Evolutionary conservation across 2,888 invertebrate species (phyloP).

Genomic region (Gasteruption jaculator): DNA sequence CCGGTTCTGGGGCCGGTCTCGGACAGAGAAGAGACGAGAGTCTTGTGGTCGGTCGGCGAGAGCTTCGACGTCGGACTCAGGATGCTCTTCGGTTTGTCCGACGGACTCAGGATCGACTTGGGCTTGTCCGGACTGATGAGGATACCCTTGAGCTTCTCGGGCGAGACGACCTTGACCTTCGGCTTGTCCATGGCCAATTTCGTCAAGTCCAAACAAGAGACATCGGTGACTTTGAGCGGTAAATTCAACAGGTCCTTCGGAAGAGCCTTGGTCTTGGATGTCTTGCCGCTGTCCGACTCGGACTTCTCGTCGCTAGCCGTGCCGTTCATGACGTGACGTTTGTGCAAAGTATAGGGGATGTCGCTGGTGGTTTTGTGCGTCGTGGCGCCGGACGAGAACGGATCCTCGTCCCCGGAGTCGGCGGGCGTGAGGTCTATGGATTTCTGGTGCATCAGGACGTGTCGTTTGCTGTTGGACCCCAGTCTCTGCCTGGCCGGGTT

Average conservation of each 20-base stretch:
- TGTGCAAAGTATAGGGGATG: slow-evolving; percentile 80
- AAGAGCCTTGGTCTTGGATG: slow-evolving; percentile 24
- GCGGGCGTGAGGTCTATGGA: slow-evolving; percentile 81
- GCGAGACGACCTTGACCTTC: slow-evolving; percentile 22
- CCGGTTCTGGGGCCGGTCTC: too few relatives aligned
- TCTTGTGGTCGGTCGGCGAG: slow-evolving; percentile 38
- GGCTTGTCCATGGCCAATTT: slow-evolving; percentile 34
- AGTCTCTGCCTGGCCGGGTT: slow-evolving; percentile 72
- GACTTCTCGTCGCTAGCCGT: slow-evolving; percentile 58
- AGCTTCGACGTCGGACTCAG: slow-evolving; percentile 38
- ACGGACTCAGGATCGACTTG: slow-evolving; percentile 35
- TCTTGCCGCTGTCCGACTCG: slow-evolving; percentile 42
- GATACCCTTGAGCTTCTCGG: slow-evolving; percentile 53
- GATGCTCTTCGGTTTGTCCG: slow-evolving; percentile 36
- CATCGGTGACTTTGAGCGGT: slow-evolving; percentile 40
- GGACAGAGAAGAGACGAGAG: slow-evolving; percentile 20
- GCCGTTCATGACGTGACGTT: slow-evolving; percentile 81
- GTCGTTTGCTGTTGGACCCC: slow-evolving; percentile 69
- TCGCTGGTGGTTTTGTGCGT: slow-evolving; percentile 56
- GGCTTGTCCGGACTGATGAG: slow-evolving; percentile 36
- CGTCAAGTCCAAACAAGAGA: slow-evolving; percentile 39
- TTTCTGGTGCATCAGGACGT: slow-evolving; percentile 80
- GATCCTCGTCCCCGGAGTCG: slow-evolving; percentile 80
- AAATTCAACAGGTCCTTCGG: slow-evolving; percentile 39
- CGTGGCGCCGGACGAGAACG: slow-evolving; percentile 59